Percentiles rank a stretch among this genome's conserved stretches.
These are phyloP conservation scores for Ernsta delagoae DNA, from an alignment of 2,888 invertebrate species.

Conservation along the genomic window DNA sequence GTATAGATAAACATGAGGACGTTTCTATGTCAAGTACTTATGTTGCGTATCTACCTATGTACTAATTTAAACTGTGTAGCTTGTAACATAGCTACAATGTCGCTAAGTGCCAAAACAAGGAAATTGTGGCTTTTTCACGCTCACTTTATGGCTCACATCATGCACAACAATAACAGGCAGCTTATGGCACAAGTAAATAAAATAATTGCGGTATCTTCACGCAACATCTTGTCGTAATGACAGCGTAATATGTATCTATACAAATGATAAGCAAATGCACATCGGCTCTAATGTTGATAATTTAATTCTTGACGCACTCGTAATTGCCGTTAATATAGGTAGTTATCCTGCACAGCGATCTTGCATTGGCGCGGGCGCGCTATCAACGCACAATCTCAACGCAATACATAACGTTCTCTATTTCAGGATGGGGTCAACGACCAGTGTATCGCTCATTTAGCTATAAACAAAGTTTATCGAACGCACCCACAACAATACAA, in stretches of 20 bases:
- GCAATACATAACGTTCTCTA: constrained; percentile 58
- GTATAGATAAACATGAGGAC: constrained; percentile 37
- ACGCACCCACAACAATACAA: constrained; percentile 69
- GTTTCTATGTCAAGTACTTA: constrained; percentile 10
- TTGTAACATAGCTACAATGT: background rate
- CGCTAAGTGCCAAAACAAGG: constrained; percentile 20
- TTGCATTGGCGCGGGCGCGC: constrained; percentile 57
- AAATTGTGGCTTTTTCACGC: constrained; percentile 22
- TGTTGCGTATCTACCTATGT: background rate
- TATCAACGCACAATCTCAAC: constrained; percentile 65
- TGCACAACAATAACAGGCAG: background rate
- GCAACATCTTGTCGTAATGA: constrained; percentile 31
- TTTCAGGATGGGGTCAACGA: constrained; percentile 70
- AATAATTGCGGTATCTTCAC: constrained; percentile 25
- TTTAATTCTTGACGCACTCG: constrained; percentile 41
- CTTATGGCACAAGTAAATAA: constrained; percentile 23
- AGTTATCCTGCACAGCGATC: constrained; percentile 57
- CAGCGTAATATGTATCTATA: constrained; percentile 30
- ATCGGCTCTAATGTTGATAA: constrained; percentile 39
- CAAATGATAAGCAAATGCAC: constrained; percentile 31
- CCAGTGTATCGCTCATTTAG: constrained; percentile 78
- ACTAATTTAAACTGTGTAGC: constrained; percentile 1
- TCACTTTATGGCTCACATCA: background rate
- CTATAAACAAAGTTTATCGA: constrained; percentile 82
- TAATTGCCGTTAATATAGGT: constrained; percentile 48